Percentiles rank a stretch among this genome's conserved stretches.
phyloP scores from a whole-genome alignment of 1,140 invertebrate genomes.

The Heliconius hermathena region DNA sequence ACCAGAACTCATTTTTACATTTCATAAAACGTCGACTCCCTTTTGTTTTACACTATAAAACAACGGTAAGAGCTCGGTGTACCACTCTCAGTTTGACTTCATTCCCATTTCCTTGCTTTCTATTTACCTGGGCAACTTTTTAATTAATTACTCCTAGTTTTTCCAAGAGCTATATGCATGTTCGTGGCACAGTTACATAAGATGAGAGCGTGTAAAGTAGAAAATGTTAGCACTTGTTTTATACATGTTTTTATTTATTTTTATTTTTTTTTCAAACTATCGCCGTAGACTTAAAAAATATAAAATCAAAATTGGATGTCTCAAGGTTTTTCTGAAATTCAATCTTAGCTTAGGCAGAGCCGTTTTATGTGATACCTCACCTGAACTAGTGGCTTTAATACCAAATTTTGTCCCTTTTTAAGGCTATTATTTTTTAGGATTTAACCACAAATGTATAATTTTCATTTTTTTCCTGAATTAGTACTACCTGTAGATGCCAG shows the following conservation, averaged over 20 bases:
- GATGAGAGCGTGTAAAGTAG: neutral
- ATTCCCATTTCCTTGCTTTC: conserved; percentile 10
- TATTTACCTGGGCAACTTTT: conserved; percentile 22
- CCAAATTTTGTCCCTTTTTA: too few species aligned
- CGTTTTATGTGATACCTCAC: too few species aligned
- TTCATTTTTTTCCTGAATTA: too few species aligned
- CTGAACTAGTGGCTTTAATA: too few species aligned
- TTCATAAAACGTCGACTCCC: neutral
- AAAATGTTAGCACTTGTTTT: neutral
- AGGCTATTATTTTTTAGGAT: too few species aligned
- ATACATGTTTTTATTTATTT: neutral
- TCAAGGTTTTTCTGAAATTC: too few species aligned
- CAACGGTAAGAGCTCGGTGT: neutral
- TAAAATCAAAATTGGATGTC: too few species aligned
- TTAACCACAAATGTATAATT: too few species aligned
- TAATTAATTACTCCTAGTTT: conserved; percentile 29
- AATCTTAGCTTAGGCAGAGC: too few species aligned
- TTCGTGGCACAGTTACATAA: neutral
- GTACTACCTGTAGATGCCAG: too few species aligned
- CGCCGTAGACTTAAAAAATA: too few species aligned
- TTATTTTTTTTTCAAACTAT: too few species aligned
- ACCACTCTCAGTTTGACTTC: neutral
- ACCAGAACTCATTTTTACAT: neutral
- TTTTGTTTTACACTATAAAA: neutral
- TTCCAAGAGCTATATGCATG: conserved; percentile 3